phyloP scores from a whole-genome alignment of 2,797 vertebrate genomes.

The Cynopterus sphinx region DNA sequence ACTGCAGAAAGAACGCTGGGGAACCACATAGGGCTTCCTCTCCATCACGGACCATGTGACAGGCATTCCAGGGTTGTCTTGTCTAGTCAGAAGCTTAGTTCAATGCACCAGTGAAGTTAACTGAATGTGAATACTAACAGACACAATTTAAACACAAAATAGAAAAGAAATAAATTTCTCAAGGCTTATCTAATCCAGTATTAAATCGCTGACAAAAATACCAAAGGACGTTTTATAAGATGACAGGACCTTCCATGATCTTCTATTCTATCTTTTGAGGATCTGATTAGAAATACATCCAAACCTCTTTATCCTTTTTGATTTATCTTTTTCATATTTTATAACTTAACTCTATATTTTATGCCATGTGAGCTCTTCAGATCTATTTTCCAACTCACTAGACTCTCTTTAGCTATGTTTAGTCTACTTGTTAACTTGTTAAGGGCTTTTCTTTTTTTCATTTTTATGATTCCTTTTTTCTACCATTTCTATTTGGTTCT shows the following conservation, averaged over 20 bases:
- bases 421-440: background rate
- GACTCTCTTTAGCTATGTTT: background rate
- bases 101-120: background rate
- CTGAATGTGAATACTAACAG: background rate
- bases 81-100: background rate
- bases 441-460: background rate
- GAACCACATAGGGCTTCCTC: background rate
- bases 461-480: background rate
- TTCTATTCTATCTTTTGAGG: background rate
- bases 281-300: background rate
- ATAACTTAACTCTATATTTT: background rate
- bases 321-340: background rate
- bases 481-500: background rate
- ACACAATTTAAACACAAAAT: constrained; percentile 3
- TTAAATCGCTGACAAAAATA: background rate
- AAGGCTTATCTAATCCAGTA: background rate
- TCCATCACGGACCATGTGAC: background rate
- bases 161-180: background rate
- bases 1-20: background rate
- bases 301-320: background rate
- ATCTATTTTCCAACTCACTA: background rate
- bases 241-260: background rate
- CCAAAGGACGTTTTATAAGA: background rate
- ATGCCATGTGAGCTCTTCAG: background rate
- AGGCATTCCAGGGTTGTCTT: background rate